Evolutionary conservation across 1,140 invertebrate genomes (phyloP), one percentile per base, ranked within the genome.

Genomic region (Trachymyrmex cornetzi): DNA sequence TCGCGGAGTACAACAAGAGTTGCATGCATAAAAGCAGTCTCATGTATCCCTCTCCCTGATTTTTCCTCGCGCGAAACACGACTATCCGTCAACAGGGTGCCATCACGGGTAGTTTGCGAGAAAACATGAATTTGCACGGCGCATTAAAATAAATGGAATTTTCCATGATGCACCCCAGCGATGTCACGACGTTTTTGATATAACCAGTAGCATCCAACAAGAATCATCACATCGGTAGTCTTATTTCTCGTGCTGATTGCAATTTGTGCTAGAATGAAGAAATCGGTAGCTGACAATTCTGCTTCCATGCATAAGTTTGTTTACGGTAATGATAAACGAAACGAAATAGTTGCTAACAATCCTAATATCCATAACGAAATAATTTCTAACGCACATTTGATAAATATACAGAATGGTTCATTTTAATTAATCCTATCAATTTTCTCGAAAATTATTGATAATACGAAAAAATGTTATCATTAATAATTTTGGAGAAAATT

Each of bases 71-170:
- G 11, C 67, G 6, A 75, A 75, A 74, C 55, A 59, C 38, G 11
- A 38, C 24, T 50, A 74, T 63, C 19, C 27, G 3, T 75, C 80
- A 75, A 75, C 80, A 34, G 19, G 12, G 2, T 14, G 50, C 3
- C 34, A 16, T 75, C 55, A n/a, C 27, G 24, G 38, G 69, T 38
- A 84, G 38, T 75, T 84, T 74, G 24, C 14, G 48, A n/a, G 57
- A 84, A 84, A 74, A 63, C 50, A 84, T 48, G 38, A 74, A 84
- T 84, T 84, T 63, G 38, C 38, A 44, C 55, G n/a, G 19, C 19
- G 27, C 69, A 84, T 84, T 84, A 84, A 84, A 84, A 84, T 69
- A 84, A 75, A 84, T 84, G 55, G 80, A 84, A 84, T 84, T 84
- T 84, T 75, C 57, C 55, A 84, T 84, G 69, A 84, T 44, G 24